phyloP scores from a whole-genome alignment of 2,888 invertebrate species.

The Ypsolopha scabrella region DNA sequence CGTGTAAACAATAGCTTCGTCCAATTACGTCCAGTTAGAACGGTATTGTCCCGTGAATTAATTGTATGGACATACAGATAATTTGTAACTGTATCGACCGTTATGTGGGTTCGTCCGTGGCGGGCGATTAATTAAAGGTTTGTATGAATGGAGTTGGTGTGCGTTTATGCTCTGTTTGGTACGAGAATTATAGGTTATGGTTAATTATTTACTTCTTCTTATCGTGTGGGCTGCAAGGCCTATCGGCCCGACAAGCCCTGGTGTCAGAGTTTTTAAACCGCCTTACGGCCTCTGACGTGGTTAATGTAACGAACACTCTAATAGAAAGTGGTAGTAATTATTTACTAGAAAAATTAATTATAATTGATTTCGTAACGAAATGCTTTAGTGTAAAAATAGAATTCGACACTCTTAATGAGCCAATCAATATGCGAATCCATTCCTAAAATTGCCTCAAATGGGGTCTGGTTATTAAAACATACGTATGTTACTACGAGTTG shows the following conservation, averaged over 20 bases:
- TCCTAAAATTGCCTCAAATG: background rate
- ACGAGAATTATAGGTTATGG: background rate
- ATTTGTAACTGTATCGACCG: background rate
- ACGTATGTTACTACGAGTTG: background rate
- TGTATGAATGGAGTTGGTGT: no score
- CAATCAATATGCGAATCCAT: background rate
- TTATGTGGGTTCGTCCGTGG: background rate
- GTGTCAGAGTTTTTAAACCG: no score
- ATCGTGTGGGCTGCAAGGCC: no score
- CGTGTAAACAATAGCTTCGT: background rate
- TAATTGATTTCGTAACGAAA: background rate
- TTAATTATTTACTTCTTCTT: background rate
- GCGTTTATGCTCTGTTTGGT: no score
- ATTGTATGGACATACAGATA: background rate
- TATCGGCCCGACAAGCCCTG: no score
- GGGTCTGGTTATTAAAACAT: background rate
- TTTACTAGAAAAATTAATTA: background rate
- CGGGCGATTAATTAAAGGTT: no score
- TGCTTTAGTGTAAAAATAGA: background rate
- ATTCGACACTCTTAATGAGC: background rate
- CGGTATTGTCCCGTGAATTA: constrained; percentile 2
- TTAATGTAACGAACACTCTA: no score
- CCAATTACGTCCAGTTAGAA: constrained; percentile 3
- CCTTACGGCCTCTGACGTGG: no score
- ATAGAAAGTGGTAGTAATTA: no score